Percentiles rank a stretch among this genome's conserved stretches.
These are phyloP conservation scores for Zaprionus gabonicus DNA, from an alignment of 1,140 invertebrate genomes.

Conservation along the genomic window DNA sequence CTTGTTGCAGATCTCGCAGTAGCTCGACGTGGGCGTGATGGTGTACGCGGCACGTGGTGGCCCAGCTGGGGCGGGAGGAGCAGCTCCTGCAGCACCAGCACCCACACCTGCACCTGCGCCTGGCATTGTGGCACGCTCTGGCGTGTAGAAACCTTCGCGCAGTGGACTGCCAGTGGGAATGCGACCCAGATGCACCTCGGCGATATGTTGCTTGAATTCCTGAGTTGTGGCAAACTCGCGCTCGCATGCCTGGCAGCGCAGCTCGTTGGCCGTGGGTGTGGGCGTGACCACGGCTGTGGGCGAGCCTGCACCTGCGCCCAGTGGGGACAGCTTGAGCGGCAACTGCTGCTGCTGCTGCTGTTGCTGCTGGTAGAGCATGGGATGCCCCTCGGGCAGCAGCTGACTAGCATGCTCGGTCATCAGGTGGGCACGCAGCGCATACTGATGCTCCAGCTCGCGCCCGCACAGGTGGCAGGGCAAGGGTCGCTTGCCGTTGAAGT, in stretches of 20 bases:
- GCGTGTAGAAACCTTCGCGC: constrained; percentile 80
- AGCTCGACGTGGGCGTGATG: constrained; percentile 92
- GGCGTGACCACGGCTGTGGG: constrained; percentile 36
- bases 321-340: constrained; percentile 63
- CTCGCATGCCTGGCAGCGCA: constrained; percentile 86
- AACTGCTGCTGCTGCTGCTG: constrained; percentile 48
- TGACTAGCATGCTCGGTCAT: constrained; percentile 86
- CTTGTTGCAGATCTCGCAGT: constrained; percentile 99
- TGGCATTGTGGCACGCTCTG: constrained; percentile 64
- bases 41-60: constrained; percentile 76
- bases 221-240: constrained; percentile 86
- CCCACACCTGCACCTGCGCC: neutral
- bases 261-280: constrained; percentile 62
- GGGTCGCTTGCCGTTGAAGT: constrained; percentile 87
- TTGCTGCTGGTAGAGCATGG: constrained; percentile 61
- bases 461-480: constrained; percentile 87
- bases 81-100: constrained; percentile 50
- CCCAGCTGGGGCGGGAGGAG: constrained; percentile 12
- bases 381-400: constrained; percentile 53
- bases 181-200: constrained; percentile 85
- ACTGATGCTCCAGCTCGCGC: constrained; percentile 87
- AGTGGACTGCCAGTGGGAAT: constrained; percentile 63
- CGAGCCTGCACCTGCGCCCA: constrained; percentile 20
- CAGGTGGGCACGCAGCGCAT: constrained; percentile 87
- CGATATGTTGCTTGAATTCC: constrained; percentile 86